Evolutionary conservation across 2,113 vertebrate genomes (phyloP), one percentile per base, ranked within the genome.

Genomic region (Brachypodius melanocephalos): DNA sequence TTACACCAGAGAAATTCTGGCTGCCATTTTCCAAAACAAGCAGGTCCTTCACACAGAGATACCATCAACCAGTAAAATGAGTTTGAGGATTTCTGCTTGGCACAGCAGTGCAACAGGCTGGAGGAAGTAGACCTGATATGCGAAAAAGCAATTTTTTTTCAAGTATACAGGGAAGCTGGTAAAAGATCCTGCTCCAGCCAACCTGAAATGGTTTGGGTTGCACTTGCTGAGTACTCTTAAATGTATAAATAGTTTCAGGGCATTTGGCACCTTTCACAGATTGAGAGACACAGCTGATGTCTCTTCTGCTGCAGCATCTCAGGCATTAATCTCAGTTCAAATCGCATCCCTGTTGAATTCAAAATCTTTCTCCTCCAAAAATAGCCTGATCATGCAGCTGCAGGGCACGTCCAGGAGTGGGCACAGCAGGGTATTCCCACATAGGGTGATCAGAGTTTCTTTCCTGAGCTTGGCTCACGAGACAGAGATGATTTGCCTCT

Each of bases 191-290:
- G 26, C 78, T 93, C 73, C 92, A 90, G 51, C 67, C 90, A 96
- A 67, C 55, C 90, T 93, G 88, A 83, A 88, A 88, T 63, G 80
- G 68, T 93, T 83, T 93, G 58, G 32, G 21, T 92, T 91, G 71
- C 67, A 58, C 71, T 88, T 51, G 40, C 32, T 45, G 73, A 71
- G 57, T 74, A 49, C 34, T 84, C 86, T 80, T 88, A 88, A 88
- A 91, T 31, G 54, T 82, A 90, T 88, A 94, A 91, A 88, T 89
- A 95, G 85, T 96, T 95, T 71, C 79, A 80, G 79, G 94, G 90
- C 79, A 84, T 94, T 95, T 93, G 79, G 90, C 92, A 94, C 38
- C 83, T 94, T 92, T 69, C 85, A 90, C 75, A 88, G 68, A 88
- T 61, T 83, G 88, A 91, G 81, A 94, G 59, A 95, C 83, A 74